A percentile compares a stretch with the other conserved stretches of the same genome.
Conservation (phyloP, 2,113 vertebrate species). For the Tympanuchus pallidicinctus region DNA sequence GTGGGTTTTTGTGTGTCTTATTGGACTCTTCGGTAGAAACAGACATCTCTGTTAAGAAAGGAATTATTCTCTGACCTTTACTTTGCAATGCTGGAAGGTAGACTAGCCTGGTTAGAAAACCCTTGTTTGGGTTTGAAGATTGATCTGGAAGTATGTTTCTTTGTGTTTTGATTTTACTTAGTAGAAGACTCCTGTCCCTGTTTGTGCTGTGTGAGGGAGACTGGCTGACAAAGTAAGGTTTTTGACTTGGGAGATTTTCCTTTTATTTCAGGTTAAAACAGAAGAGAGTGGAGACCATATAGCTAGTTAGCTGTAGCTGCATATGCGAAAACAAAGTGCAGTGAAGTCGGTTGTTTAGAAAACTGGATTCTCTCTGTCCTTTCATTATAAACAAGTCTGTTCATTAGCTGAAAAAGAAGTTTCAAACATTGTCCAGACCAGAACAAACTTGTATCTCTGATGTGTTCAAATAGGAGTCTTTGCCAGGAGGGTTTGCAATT, state of each 20-base stretch:
- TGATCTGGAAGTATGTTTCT: not conserved
- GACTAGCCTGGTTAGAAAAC: not conserved
- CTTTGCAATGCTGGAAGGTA: not conserved
- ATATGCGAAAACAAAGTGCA: not conserved
- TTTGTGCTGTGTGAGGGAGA: not conserved
- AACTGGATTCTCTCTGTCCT: conserved; percentile 3
- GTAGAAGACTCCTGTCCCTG: not conserved
- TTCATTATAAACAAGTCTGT: conserved; percentile 49
- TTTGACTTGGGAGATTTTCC: not conserved
- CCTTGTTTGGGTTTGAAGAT: not conserved
- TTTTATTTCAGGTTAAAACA: not conserved
- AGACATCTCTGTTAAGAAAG: not conserved
- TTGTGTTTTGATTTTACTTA: not conserved
- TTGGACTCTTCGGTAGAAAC: not conserved
- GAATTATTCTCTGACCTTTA: not conserved
- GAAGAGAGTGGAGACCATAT: not conserved
- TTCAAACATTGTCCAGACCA: conserved; percentile 31
- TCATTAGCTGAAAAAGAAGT: conserved; percentile 46
- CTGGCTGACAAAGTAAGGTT: not conserved
- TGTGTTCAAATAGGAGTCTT: conserved; percentile 42
- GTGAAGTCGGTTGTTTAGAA: conserved; percentile 41
- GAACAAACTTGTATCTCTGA: conserved; percentile 49
- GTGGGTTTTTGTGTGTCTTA: not conserved
- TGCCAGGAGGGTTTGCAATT: conserved; percentile 35
- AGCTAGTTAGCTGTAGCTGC: not conserved